phyloP scores from a whole-genome alignment of 30 jellyfish, hydroid and myxozoan genomes.

The Catostylus mosaicus region DNA sequence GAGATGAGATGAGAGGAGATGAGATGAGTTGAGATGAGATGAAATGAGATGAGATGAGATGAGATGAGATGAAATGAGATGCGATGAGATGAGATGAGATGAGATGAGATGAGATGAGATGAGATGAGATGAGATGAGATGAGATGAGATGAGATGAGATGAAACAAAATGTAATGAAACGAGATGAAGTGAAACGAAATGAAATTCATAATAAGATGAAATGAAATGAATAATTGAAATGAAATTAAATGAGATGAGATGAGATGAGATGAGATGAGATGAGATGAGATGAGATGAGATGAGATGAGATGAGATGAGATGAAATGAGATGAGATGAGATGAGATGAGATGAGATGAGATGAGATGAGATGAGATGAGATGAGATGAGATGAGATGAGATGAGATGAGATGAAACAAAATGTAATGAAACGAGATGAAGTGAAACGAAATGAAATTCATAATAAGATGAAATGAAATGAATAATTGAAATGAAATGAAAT shows the following conservation, averaged over 20 bases:
- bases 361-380: background rate
- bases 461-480: no score
- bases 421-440: background rate
- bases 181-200: background rate
- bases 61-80: background rate
- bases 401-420: background rate
- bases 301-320: background rate
- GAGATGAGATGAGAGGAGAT: background rate
- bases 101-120: background rate
- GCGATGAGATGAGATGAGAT: background rate
- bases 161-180: background rate
- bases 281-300: background rate
- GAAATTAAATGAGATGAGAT: background rate
- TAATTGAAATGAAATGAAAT: slow-evolving; percentile 2
- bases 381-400: background rate
- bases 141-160: background rate
- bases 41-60: background rate
- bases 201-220: no score
- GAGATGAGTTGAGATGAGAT: background rate
- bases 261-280: background rate
- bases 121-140: background rate
- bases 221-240: no score
- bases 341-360: background rate
- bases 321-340: background rate
- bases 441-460: background rate